Evolutionary conservation across 2,888 invertebrate genomes (phyloP).

Genomic region (Cyaniris semiargus): DNA sequence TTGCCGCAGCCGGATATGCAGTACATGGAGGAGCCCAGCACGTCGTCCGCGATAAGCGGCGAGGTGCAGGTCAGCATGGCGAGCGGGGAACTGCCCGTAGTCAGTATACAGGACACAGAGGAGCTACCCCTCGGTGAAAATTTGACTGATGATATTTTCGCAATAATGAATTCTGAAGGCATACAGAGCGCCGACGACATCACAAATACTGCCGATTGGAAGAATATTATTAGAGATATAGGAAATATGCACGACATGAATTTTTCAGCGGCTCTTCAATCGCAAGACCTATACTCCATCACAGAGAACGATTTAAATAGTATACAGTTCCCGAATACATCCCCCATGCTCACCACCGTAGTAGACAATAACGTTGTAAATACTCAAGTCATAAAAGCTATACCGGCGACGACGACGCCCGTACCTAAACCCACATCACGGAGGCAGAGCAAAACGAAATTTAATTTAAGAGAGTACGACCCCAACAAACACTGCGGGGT

Average conservation of each 20-base stretch:
- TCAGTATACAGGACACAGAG: slow-evolving; percentile 77
- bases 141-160: slow-evolving; percentile 75
- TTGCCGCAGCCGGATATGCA: slow-evolving; percentile 66
- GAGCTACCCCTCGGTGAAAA: slow-evolving; percentile 73
- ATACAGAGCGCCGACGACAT: slow-evolving; percentile 76
- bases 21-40: slow-evolving; percentile 63
- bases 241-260: slow-evolving; percentile 74
- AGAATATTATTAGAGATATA: slow-evolving; percentile 75
- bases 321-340: slow-evolving; percentile 65
- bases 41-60: slow-evolving; percentile 57
- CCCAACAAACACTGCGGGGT: slow-evolving; percentile 93
- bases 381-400: slow-evolving; percentile 53
- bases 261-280: slow-evolving; percentile 60
- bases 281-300: slow-evolving; percentile 62
- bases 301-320: slow-evolving; percentile 62
- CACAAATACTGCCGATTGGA: slow-evolving; percentile 73
- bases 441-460: slow-evolving; percentile 69
- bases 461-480: slow-evolving; percentile 85
- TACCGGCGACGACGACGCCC: slow-evolving; percentile 52
- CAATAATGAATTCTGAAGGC: slow-evolving; percentile 76
- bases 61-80: slow-evolving; percentile 73
- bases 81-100: slow-evolving; percentile 73
- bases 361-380: slow-evolving; percentile 52
- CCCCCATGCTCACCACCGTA: slow-evolving; percentile 58
- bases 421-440: slow-evolving; percentile 56